A percentile compares a stretch with the other conserved stretches of the same genome.
phyloP scores from a whole-genome alignment of 2,797 vertebrate species.

The Thunnus albacares region DNA sequence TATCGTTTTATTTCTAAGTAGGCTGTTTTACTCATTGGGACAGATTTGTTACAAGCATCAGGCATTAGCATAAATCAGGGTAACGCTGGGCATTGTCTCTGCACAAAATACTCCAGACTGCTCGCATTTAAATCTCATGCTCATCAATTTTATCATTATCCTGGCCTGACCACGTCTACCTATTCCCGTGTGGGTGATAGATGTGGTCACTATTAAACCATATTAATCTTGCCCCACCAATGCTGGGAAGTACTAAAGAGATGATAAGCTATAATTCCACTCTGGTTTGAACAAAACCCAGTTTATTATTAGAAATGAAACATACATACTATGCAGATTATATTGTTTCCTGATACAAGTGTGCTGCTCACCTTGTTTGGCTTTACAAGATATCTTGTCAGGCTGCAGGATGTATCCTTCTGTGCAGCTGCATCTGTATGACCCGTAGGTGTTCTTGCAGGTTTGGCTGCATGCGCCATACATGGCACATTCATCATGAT shows the following conservation, averaged over 20 bases:
- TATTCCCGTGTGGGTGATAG: conserved; percentile 74
- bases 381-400: conserved; percentile 94
- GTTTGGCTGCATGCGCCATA: conserved; percentile 96
- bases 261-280: conserved; percentile 48
- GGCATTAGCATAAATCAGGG: conserved; percentile 80
- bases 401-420: conserved; percentile 94
- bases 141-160: conserved; percentile 86
- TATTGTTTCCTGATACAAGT: conserved; percentile 49
- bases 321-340: conserved; percentile 64
- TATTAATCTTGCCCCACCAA: conserved; percentile 76
- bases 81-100: conserved; percentile 73
- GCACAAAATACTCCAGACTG: conserved; percentile 78
- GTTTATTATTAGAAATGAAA: conserved; percentile 78
- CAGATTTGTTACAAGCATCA: conserved; percentile 60
- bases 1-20: conserved; percentile 65
- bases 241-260: conserved; percentile 31
- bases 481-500: conserved; percentile 94
- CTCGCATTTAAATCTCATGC: conserved; percentile 79
- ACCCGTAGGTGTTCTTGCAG: conserved; percentile 94
- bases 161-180: conserved; percentile 75
- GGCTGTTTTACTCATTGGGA: conserved; percentile 65
- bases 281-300: conserved; percentile 35
- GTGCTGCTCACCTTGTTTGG: conserved; percentile 92
- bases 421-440: conserved; percentile 93
- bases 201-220: conserved; percentile 75